These are phyloP conservation scores for Calypte anna DNA, from an alignment of 2,113 vertebrate genomes.

Conservation along the genomic window DNA sequence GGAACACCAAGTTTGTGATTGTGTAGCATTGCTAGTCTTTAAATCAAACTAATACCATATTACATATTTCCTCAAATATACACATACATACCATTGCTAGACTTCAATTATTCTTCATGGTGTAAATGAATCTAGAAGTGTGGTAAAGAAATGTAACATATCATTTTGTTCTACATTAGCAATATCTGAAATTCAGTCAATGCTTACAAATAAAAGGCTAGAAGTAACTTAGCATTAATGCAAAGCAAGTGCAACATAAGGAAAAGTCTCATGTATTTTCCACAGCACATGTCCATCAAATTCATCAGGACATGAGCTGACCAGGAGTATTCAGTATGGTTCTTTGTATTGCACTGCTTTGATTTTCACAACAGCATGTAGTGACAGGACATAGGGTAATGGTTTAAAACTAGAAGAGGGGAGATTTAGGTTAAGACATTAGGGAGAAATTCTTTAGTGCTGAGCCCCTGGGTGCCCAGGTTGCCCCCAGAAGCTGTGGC, in stretches of 20 bases:
- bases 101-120: background rate
- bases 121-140: background rate
- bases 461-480: too few relatives aligned
- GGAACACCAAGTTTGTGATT: background rate
- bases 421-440: too few relatives aligned
- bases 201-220: background rate
- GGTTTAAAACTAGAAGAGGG: too few relatives aligned
- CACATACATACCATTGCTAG: background rate
- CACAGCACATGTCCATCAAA: background rate
- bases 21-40: background rate
- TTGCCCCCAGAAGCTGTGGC: too few relatives aligned
- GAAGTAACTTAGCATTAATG: background rate
- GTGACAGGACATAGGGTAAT: too few relatives aligned
- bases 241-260: background rate
- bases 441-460: too few relatives aligned
- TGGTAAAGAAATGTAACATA: background rate
- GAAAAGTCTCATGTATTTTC: background rate
- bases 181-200: background rate
- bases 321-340: background rate
- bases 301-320: background rate
- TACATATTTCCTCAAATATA: background rate
- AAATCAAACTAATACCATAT: background rate
- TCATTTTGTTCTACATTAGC: background rate
- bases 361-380: too few relatives aligned
- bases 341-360: background rate